Evolutionary conservation across 2,113 vertebrate species (phyloP).

Genomic region (Misgurnus anguillicaudatus): DNA sequence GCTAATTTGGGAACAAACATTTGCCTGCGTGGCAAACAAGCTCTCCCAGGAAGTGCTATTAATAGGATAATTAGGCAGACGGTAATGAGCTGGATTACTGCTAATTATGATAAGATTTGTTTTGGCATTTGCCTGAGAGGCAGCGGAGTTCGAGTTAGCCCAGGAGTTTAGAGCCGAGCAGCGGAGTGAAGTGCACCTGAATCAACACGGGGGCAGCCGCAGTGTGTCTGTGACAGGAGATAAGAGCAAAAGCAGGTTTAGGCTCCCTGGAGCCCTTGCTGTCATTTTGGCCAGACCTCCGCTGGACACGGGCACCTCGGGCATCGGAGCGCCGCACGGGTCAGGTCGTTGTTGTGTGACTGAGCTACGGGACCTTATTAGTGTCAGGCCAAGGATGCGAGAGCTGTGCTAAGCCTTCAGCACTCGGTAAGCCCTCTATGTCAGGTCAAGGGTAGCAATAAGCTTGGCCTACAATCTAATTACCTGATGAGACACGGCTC

Average conservation of each 20-base stretch:
- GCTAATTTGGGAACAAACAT: slow-evolving; percentile 99
- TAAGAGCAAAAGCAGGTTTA: slow-evolving; percentile 55
- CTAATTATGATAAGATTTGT: slow-evolving; percentile 99
- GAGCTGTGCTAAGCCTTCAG: slow-evolving; percentile 34
- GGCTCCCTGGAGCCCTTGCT: slow-evolving; percentile 39
- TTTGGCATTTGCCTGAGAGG: slow-evolving; percentile 95
- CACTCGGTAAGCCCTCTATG: neutral
- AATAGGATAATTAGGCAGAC: slow-evolving; percentile 99
- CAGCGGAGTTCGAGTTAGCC: slow-evolving; percentile 89
- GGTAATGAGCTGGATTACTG: slow-evolving; percentile 97
- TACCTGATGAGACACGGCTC: slow-evolving; percentile 19
- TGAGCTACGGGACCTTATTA: slow-evolving; percentile 43
- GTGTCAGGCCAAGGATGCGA: slow-evolving; percentile 30
- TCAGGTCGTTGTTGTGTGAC: slow-evolving; percentile 33
- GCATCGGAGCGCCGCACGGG: slow-evolving; percentile 23
- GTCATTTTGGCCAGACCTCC: slow-evolving; percentile 47
- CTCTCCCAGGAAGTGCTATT: slow-evolving; percentile 98
- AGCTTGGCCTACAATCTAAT: slow-evolving; percentile 36
- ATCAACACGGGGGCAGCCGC: slow-evolving; percentile 73
- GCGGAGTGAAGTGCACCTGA: slow-evolving; percentile 85
- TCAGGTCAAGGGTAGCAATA: slow-evolving; percentile 41
- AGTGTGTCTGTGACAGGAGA: slow-evolving; percentile 58
- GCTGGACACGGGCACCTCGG: slow-evolving; percentile 38
- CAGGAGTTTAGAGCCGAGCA: slow-evolving; percentile 86
- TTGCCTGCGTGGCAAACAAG: slow-evolving; percentile 92